These are phyloP conservation scores for Hycleus cichorii DNA, from an alignment of 1,140 invertebrate genomes.

Conservation along the genomic window DNA sequence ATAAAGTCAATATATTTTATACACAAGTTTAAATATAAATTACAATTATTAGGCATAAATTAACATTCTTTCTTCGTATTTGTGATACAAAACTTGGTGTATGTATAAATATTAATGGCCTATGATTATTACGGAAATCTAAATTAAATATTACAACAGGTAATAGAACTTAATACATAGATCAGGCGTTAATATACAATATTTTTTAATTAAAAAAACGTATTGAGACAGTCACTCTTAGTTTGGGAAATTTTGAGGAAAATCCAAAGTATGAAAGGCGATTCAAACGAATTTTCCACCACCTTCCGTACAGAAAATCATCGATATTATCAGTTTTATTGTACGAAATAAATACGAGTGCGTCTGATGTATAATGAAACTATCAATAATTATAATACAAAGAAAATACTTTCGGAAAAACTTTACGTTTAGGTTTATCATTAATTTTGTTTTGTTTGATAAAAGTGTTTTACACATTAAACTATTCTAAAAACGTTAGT, in stretches of 20 bases:
- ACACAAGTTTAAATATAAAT: constrained; percentile 36
- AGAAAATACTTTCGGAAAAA: constrained; percentile 22
- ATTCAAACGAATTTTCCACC: constrained; percentile 6
- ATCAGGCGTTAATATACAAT: constrained; percentile 20
- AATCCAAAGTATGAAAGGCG: background rate
- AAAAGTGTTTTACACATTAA: constrained; percentile 32
- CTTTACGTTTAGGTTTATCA: background rate
- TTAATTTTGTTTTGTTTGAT: background rate
- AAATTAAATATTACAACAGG: constrained; percentile 16
- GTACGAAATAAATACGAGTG: background rate
- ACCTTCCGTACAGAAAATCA: constrained; percentile 18
- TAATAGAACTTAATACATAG: constrained; percentile 13
- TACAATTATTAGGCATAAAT: constrained; percentile 36
- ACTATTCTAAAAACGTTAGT: constrained; percentile 28
- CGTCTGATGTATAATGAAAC: background rate
- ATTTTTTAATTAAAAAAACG: constrained; percentile 9
- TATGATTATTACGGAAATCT: constrained; percentile 13
- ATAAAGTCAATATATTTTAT: constrained; percentile 38
- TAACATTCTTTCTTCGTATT: constrained; percentile 13
- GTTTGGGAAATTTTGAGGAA: background rate
- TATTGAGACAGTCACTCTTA: background rate
- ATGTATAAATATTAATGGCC: constrained; percentile 23
- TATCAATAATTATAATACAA: constrained; percentile 1
- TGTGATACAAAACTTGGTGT: constrained; percentile 30
- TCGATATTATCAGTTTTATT: constrained; percentile 13